Evolutionary conservation across 1,140 invertebrate genomes (phyloP), one percentile per base, ranked within the genome.

Genomic region (Lysiphlebus fabarum): DNA sequence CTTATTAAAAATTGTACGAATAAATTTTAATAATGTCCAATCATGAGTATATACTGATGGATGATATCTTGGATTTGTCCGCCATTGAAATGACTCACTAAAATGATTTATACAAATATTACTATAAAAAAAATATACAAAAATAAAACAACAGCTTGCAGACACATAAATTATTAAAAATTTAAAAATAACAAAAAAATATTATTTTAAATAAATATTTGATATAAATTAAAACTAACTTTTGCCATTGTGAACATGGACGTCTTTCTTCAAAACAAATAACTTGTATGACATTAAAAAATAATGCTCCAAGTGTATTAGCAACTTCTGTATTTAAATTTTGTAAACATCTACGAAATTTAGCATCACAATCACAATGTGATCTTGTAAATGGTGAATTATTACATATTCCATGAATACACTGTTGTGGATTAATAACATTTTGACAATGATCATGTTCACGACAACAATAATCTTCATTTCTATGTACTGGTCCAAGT

Each of bases 401-500:
- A 64, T 90, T 90, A 69, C 86, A 88, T 34, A 89, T 81, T 0
- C 86, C 85, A 48, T 84, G 79, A 42, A 82, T 80, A 62, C 87
- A 88, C 55, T 86, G 74, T 8, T 83, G 81, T 3, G 82, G 79
- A n/a, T 67, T 69, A 38, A 90, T 75, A 8, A 80, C 82, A 55
- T 83, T 77, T 1, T 85, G 83, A 62, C 90, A 93, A 64, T 85
- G 81, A 73, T 93, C 90, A 68, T 93, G 90, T 58, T 87, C 84
- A 14, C 90, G 80, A 68, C 90, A 91, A 63, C 90, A 92, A 1
- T 76, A 74, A 70, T 92, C 90, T 58, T 89, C 86, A 17, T 83
- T 81, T 0, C 70, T 58, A 67, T 88, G 84, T 26, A 2, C 17
- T 5, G 75, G 67, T 0, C 89, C 89, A 26, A 91, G 71, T 42